Percentiles rank a stretch among this genome's conserved stretches.
Evolutionary conservation across 2,888 invertebrate species (phyloP).

Genomic region (Lacanobia oleracea): DNA sequence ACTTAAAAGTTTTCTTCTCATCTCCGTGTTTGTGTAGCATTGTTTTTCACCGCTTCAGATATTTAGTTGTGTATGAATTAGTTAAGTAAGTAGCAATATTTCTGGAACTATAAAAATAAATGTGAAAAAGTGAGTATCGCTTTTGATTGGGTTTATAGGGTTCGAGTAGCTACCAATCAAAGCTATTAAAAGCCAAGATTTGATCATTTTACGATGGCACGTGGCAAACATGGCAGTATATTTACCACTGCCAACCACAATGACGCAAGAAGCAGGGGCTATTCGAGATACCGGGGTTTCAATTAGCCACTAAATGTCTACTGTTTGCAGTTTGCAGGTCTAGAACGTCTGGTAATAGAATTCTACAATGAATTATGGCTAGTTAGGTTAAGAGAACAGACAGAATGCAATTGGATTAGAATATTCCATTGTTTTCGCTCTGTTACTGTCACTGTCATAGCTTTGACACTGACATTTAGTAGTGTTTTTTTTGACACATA

Average conservation of each 20-base stretch:
- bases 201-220: slow-evolving; percentile 20
- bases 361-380: slow-evolving; percentile 17
- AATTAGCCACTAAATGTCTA: slow-evolving; percentile 36
- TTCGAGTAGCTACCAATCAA: not conserved
- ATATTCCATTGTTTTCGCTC: not conserved
- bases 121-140: too few relatives aligned
- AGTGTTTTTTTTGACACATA: not conserved
- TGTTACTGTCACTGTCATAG: not conserved
- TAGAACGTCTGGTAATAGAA: not conserved
- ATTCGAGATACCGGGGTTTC: slow-evolving; percentile 16
- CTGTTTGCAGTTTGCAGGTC: not conserved
- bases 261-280: slow-evolving; percentile 2
- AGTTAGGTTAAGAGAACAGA: not conserved
- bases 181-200: slow-evolving; percentile 15
- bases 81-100: too few relatives aligned
- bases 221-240: slow-evolving; percentile 4
- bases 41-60: not conserved
- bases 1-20: not conserved
- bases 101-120: too few relatives aligned
- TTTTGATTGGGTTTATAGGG: not conserved
- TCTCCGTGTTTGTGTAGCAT: not conserved
- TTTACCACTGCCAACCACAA: slow-evolving; percentile 20
- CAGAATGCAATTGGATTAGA: not conserved
- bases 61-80: not conserved
- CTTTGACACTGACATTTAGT: not conserved